Conservation (phyloP, 1,140 invertebrate genomes). For the Diploscapter pachys region DNA sequence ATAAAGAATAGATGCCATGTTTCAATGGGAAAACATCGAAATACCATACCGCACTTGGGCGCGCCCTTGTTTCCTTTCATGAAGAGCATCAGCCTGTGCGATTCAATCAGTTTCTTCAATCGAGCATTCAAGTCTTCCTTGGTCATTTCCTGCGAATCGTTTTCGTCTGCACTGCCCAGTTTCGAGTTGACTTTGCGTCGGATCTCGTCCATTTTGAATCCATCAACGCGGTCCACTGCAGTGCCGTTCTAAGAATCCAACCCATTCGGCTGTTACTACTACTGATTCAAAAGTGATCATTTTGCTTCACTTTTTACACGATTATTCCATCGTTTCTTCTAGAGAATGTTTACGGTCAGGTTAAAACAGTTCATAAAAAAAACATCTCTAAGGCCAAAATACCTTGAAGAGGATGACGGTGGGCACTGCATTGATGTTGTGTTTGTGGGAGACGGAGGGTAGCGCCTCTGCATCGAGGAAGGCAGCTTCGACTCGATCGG, state of each 20-base stretch:
- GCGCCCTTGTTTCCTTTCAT: constrained; percentile 85
- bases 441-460: constrained; percentile 39
- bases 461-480: constrained; percentile 48
- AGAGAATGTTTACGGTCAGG: neutral
- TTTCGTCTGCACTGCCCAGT: too few species aligned
- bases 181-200: too few species aligned
- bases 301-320: too few species aligned
- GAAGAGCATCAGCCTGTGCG: constrained; percentile 84
- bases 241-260: too few species aligned
- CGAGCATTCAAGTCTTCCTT: constrained; percentile 42
- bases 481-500: constrained; percentile 12
- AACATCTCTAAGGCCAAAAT: neutral
- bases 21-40: constrained; percentile 3
- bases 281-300: too few species aligned
- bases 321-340: neutral
- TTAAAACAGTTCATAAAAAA: neutral
- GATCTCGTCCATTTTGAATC: too few species aligned
- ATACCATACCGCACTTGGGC: constrained; percentile 74
- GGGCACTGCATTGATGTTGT: constrained; percentile 46
- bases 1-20: too few species aligned
- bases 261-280: too few species aligned
- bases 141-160: too few species aligned
- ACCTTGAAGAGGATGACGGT: constrained; percentile 53
- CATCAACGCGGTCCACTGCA: too few species aligned
- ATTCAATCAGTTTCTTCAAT: constrained; percentile 74